phyloP scores from a whole-genome alignment of 2,797 vertebrate species.

The Bucorvus abyssinicus region DNA sequence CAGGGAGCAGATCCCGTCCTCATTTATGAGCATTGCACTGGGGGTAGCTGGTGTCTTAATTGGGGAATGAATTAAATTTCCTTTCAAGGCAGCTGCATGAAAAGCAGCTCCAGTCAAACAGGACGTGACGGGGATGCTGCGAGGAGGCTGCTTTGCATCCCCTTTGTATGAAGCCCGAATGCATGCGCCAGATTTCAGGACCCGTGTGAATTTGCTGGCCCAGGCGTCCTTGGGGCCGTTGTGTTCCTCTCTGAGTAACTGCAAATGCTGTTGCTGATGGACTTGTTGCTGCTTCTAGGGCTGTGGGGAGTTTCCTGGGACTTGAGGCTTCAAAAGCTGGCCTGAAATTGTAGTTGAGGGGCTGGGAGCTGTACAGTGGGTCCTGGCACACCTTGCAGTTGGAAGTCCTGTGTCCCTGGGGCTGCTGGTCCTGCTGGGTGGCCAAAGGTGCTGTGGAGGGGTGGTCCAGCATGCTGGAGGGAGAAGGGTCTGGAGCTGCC shows the following conservation, averaged over 20 bases:
- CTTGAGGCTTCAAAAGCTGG: neutral
- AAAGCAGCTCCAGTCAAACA: conserved; percentile 59
- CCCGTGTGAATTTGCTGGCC: conserved; percentile 61
- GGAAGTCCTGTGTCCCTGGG: no score
- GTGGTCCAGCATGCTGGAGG: rapidly evolving
- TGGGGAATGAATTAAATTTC: conserved; percentile 55
- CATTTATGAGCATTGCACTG: neutral
- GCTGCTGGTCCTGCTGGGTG: neutral
- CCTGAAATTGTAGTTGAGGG: neutral
- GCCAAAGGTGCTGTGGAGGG: neutral
- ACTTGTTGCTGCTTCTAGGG: conserved; percentile 13
- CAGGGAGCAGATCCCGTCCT: neutral
- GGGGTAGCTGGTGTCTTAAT: conserved; percentile 10
- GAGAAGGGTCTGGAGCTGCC: neutral
- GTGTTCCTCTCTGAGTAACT: neutral
- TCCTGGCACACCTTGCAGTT: neutral
- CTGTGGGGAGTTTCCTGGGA: neutral
- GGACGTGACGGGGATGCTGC: conserved; percentile 61
- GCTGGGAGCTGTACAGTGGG: neutral
- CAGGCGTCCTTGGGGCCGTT: neutral
- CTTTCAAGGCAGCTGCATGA: conserved; percentile 59
- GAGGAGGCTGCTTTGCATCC: conserved; percentile 66
- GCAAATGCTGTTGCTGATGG: neutral
- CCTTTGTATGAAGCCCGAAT: conserved; percentile 38
- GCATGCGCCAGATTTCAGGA: conserved; percentile 26